Base-by-base conservation (phyloP, 2,797 vertebrate genomes). In the Capromys pilorides region DNA sequence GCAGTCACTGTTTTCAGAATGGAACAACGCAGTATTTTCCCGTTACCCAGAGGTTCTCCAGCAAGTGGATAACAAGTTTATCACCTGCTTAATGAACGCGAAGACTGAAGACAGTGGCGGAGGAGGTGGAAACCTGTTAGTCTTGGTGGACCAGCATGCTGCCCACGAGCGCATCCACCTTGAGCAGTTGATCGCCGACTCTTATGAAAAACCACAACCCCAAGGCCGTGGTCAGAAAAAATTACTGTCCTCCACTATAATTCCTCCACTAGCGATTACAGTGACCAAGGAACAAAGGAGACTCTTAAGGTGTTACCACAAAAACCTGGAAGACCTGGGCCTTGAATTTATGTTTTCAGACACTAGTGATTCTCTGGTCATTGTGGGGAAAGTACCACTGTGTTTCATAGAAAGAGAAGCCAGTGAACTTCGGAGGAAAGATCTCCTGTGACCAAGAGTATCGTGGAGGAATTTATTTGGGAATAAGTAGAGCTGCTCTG, bases 11-110 rank as follows among this genome's bases (percentile, higher is more conserved):
- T 8, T 45, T 45, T 45, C 45, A 45, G 45, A 45, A 45, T 8
- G 8, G 45, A 45, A 45, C 45, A 45, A 45, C 45, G 4, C 45
- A 45, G 4, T 45, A 45, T 8, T 45, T 45, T 45, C 45, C 8
- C 8, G 45, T 45, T 45, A 45, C 45, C 45, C 45, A 45, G 45
- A 99, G 99, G 99, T 99, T 95, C 99, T 99, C 97, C 98, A 99
- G 98, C 99, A 99, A 98, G 99, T 99, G 97, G 99, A 99, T 98
- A 99, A 98, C 97, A 99, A 99, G 98, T 99, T 99, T 96, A 99
- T 99, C 0, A 99, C 99, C 16, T 99, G 99, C 97, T 98, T 99
- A 93, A 99, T 99, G 96, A 98, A 98, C 95, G 99, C 99, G 41
- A 98, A 98, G 93, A 97, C 95, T 24, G 98, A 98, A 80, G 96